Evolutionary conservation across 1,140 invertebrate genomes (phyloP), one percentile per base, ranked within the genome.

Genomic region (Schlechtendalia chinensis): DNA sequence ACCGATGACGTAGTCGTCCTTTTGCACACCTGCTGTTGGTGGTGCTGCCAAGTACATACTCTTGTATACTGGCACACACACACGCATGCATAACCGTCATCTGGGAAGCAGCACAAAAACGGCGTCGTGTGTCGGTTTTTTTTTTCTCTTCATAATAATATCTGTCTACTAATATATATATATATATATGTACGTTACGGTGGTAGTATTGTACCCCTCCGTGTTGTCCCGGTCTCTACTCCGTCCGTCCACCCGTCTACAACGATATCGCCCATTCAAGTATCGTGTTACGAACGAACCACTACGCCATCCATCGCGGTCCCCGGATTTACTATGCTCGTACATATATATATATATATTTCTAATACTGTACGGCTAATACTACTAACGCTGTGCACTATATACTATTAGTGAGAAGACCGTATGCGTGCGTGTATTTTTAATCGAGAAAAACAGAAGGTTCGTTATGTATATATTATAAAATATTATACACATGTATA

Each of bases 81-180:
- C 24, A 50, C 8, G 50, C 16, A 72, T 19, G 19, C 17, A 29
- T 12, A n/a, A 53, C 47, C 45, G 67, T 71, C 67, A 71, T 71
- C 67, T 71, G 67, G 67, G 67, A 71, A 71, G 67, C 67, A 71
- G 67, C 67, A 71, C 67, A 72, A 72, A 54, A 72, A 72, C 69
- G 47, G 69, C 22, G 24, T 72, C 69, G 47, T 72, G 69, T 72
- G 69, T 72, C 69, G 69, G 10, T 29, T 72, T 71, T 45, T 71
- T 27, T 53, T 29, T 19, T 5, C 47, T 45, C 39, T 4, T 45
- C 4, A 45, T 53, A 24, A 53, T 22, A 69, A 69, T 67, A 67
- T 69, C 39, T 29, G 32, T 69, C 65, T 50, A 47, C 45, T 39
- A 22, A 39, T 39, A 39, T 39, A 39, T 39, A 39, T 39, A 39